Evolutionary conservation across 1,140 invertebrate genomes (phyloP).

Genomic region (Pectinophora gossypiella): DNA sequence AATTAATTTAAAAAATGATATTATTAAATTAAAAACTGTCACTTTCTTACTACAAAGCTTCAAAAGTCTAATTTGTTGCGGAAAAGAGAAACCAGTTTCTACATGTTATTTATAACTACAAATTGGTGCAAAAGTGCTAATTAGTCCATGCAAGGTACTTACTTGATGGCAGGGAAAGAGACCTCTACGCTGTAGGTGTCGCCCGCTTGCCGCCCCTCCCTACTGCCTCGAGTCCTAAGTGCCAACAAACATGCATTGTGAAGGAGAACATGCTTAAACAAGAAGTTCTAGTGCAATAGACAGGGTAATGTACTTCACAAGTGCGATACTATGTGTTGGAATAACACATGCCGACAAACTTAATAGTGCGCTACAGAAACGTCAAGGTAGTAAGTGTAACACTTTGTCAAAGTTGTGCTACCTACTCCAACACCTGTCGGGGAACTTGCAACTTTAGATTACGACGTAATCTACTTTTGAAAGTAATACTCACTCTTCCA

Average conservation of each 20-base stretch:
- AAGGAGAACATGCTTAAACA: constrained; percentile 45
- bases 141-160: constrained; percentile 77
- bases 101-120: neutral
- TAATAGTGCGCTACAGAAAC: constrained; percentile 18
- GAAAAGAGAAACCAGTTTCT: too few relatives aligned
- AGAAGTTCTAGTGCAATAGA: constrained; percentile 5
- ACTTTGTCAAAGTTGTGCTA: constrained; percentile 15
- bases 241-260: constrained; percentile 73
- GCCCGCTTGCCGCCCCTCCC: constrained; percentile 81
- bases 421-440: constrained; percentile 26
- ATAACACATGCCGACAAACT: constrained; percentile 22
- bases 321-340: neutral
- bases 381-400: neutral
- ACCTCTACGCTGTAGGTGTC: constrained; percentile 94
- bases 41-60: too few relatives aligned
- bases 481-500: constrained; percentile 83
- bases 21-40: too few relatives aligned
- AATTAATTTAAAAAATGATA: too few relatives aligned
- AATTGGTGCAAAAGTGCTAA: constrained; percentile 24
- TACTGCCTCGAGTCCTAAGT: constrained; percentile 73
- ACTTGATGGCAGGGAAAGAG: constrained; percentile 94
- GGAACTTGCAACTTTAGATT: neutral
- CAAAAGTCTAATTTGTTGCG: too few relatives aligned
- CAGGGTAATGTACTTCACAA: neutral
- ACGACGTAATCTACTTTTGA: neutral